Evolutionary conservation across 2,888 invertebrate genomes (phyloP).

Genomic region (Netelia inedita): DNA sequence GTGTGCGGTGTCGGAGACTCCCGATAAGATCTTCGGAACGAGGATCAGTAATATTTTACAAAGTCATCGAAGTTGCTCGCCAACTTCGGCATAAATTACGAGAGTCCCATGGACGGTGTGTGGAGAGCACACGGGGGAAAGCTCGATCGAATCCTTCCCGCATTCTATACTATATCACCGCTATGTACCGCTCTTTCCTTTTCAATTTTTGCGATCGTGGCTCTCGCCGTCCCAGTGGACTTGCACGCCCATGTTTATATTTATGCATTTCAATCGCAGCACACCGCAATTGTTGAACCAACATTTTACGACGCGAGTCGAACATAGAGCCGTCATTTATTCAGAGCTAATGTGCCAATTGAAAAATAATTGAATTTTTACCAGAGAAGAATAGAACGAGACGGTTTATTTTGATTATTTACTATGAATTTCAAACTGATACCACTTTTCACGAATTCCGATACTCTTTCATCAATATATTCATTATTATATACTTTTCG

Average conservation of each 20-base stretch:
- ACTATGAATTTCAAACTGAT: too few species aligned
- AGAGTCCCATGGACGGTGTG: conserved; percentile 53
- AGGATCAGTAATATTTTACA: conserved; percentile 83
- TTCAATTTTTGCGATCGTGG: conserved; percentile 10
- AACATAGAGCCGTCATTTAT: too few species aligned
- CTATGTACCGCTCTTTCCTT: conserved; percentile 21
- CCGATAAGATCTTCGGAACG: conserved; percentile 82
- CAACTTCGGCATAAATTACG: conserved; percentile 83
- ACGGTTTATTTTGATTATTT: too few species aligned
- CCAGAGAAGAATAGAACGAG: too few species aligned
- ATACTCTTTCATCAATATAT: too few species aligned
- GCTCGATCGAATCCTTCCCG: conserved; percentile 62
- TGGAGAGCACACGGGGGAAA: conserved; percentile 44
- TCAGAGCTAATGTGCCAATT: too few species aligned
- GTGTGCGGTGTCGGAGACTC: conserved; percentile 74
- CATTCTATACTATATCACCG: conserved; percentile 7
- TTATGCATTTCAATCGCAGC: not conserved
- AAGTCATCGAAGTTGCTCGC: conserved; percentile 84
- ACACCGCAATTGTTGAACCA: conserved; percentile 6
- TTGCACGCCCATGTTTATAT: conserved; percentile 4
- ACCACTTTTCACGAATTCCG: too few species aligned
- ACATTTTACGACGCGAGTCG: conserved; percentile 8
- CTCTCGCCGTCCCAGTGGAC: conserved; percentile 14
- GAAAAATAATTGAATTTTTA: too few species aligned
- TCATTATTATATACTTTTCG: too few species aligned